phyloP scores from a whole-genome alignment of 2,888 invertebrate genomes.

The Agonopterix subpropinquella region DNA sequence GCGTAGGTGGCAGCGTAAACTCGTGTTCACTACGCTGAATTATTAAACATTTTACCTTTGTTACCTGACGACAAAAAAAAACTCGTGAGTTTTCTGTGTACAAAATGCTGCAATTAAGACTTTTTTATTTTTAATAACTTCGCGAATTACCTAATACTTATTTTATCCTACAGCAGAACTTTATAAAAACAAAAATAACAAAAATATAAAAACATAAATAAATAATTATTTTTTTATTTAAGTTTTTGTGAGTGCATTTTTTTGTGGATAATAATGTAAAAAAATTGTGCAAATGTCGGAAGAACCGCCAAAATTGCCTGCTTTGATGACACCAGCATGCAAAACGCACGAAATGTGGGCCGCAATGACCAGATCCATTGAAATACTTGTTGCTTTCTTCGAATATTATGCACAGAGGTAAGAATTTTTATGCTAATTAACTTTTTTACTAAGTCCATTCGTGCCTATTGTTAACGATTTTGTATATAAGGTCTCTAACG shows the following conservation, averaged over 20 bases:
- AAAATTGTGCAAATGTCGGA: conserved; percentile 52
- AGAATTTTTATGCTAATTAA: conserved; percentile 20
- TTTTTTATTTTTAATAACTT: too few relatives aligned
- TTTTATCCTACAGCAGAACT: too few relatives aligned
- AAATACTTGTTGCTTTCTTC: conserved; percentile 88
- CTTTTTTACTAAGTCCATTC: too few relatives aligned
- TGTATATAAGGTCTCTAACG: too few relatives aligned
- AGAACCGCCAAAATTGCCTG: conserved; percentile 46
- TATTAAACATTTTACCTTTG: not conserved
- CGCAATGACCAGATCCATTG: conserved; percentile 86
- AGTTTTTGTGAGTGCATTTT: not conserved
- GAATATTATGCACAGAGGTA: conserved; percentile 88
- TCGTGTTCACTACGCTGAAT: not conserved
- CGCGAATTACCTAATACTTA: too few relatives aligned
- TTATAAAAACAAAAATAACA: not conserved
- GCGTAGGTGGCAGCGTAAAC: not conserved
- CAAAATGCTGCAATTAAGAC: too few relatives aligned
- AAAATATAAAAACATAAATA: not conserved
- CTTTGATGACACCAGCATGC: conserved; percentile 59
- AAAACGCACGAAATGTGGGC: conserved; percentile 84
- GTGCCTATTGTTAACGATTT: too few relatives aligned
- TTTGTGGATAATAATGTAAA: conserved; percentile 13
- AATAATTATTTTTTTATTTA: too few relatives aligned
- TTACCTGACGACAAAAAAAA: too few relatives aligned
- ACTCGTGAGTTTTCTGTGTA: too few relatives aligned